A percentile compares a stretch with the other conserved stretches of the same genome.
Evolutionary conservation across 2,113 vertebrate species (phyloP).

Genomic region (Macaca nemestrina): DNA sequence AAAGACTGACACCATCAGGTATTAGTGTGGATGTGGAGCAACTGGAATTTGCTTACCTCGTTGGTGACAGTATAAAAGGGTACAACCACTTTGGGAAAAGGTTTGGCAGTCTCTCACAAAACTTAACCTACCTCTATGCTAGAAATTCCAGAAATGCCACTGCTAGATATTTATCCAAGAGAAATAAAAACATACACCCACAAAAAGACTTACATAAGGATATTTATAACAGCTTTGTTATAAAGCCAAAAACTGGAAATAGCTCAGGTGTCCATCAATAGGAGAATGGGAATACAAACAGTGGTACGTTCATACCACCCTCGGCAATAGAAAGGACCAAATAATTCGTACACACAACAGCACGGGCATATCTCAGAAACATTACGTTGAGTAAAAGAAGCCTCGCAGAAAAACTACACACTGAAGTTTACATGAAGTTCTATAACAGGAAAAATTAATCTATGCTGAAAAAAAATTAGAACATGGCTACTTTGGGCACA

Average conservation of each 20-base stretch:
- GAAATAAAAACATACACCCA: neutral
- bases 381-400: neutral
- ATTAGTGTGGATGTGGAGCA: neutral
- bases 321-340: neutral
- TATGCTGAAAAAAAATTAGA: neutral
- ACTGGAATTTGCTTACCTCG: neutral
- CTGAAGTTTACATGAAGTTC: neutral
- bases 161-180: neutral
- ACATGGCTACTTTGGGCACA: neutral
- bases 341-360: neutral
- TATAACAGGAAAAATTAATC: neutral
- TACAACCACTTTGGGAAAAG: neutral
- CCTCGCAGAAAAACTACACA: neutral
- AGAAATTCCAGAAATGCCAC: neutral
- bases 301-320: neutral
- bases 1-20: neutral
- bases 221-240: neutral
- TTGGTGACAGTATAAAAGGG: neutral
- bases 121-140: neutral
- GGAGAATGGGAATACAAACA: neutral
- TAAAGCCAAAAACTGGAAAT: neutral
- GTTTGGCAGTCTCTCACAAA: slow-evolving; percentile 17
- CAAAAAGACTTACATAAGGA: neutral
- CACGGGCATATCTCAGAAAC: neutral
- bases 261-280: neutral